Conservation (phyloP, 2,797 vertebrate species). For the Falco columbarius region DNA sequence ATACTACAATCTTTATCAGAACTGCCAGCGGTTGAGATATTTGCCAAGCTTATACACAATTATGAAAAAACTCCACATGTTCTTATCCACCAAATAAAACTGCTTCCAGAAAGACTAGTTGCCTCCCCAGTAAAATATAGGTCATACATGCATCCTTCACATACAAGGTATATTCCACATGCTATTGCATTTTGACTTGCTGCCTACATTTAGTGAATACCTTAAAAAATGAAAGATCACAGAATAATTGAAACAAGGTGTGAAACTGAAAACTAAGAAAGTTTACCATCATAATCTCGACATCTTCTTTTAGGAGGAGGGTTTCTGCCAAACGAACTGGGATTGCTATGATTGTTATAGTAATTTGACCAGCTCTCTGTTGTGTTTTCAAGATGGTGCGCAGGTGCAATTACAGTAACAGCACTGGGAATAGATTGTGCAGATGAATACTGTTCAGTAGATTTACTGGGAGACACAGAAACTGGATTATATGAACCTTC, state of each 20-base stretch:
- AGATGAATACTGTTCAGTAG: conserved; percentile 82
- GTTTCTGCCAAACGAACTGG: conserved; percentile 87
- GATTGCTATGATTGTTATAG: conserved; percentile 86
- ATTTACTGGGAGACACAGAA: conserved; percentile 72
- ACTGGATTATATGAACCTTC: conserved; percentile 85
- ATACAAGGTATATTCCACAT: not conserved
- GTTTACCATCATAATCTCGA: conserved; percentile 95
- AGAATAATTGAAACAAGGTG: not conserved
- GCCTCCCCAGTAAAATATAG: not conserved
- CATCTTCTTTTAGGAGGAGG: conserved; percentile 90
- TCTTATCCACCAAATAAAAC: not conserved
- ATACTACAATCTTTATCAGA: not conserved
- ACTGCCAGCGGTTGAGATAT: not conserved
- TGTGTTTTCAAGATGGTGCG: conserved; percentile 94
- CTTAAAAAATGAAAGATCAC: not conserved
- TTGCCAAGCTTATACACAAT: not conserved
- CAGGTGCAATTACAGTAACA: conserved; percentile 86
- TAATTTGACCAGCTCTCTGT: conserved; percentile 97
- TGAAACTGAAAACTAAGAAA: not conserved
- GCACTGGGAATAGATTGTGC: conserved; percentile 85
- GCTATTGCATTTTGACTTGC: not conserved
- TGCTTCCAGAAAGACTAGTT: not conserved
- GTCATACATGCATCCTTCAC: not conserved
- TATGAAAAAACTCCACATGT: not conserved
- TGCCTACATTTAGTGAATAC: not conserved